Conservation (phyloP, 1,140 invertebrate species). For the Drosophila grimshawi region DNA sequence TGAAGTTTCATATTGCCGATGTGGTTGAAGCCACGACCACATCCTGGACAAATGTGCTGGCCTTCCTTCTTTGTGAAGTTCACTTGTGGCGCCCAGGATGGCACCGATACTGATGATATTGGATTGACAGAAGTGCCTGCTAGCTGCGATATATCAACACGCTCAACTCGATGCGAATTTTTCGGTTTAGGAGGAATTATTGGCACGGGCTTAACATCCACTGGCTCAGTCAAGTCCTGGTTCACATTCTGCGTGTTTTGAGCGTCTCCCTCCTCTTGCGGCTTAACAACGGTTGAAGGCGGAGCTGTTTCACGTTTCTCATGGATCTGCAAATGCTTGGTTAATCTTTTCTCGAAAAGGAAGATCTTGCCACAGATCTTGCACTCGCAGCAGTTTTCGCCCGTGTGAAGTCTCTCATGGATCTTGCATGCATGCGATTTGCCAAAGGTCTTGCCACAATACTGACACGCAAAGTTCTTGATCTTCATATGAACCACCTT, state of each 20-base stretch:
- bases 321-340: slow-evolving; percentile 77
- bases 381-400: slow-evolving; percentile 84
- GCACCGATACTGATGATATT: slow-evolving; percentile 75
- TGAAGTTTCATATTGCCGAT: slow-evolving; percentile 79
- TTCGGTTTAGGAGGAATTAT: slow-evolving; percentile 44
- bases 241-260: slow-evolving; percentile 3
- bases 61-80: slow-evolving; percentile 82
- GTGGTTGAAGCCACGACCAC: slow-evolving; percentile 77
- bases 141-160: slow-evolving; percentile 74
- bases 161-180: slow-evolving; percentile 65
- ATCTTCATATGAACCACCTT: slow-evolving; percentile 80
- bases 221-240: slow-evolving; percentile 37
- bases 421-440: slow-evolving; percentile 80
- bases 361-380: slow-evolving; percentile 80
- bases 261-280: slow-evolving; percentile 30
- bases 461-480: slow-evolving; percentile 79
- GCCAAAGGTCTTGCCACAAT: slow-evolving; percentile 80
- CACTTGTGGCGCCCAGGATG: slow-evolving; percentile 78
- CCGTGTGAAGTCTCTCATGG: slow-evolving; percentile 84
- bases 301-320: slow-evolving; percentile 74
- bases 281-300: slow-evolving; percentile 47
- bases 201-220: slow-evolving; percentile 28
- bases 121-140: slow-evolving; percentile 81
- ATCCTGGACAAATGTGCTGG: slow-evolving; percentile 77
- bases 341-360: slow-evolving; percentile 70